Conservation (phyloP, 1,140 invertebrate genomes). For the Drosophila carrolli region DNA sequence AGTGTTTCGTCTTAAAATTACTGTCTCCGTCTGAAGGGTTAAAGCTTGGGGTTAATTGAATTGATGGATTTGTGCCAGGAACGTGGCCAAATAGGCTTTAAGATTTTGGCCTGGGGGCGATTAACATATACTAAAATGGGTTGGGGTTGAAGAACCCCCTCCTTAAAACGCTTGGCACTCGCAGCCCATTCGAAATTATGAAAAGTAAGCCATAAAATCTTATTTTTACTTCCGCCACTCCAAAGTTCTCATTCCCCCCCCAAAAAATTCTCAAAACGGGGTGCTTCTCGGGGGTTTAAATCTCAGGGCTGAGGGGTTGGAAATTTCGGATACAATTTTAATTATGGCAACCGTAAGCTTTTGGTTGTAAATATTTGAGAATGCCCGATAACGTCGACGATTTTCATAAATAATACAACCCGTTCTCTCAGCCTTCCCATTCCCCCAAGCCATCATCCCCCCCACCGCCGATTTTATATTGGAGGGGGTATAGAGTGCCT, state of each 20-base stretch:
- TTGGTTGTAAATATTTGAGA: slow-evolving; percentile 85
- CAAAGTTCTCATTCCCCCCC: neutral
- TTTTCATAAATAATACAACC: slow-evolving; percentile 84
- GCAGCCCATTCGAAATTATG: slow-evolving; percentile 76
- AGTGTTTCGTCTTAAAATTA: slow-evolving; percentile 26
- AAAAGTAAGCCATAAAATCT: slow-evolving; percentile 83
- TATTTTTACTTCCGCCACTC: slow-evolving; percentile 70
- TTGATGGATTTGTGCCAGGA: slow-evolving; percentile 69
- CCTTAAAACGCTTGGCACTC: slow-evolving; percentile 62
- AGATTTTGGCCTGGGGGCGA: slow-evolving; percentile 31
- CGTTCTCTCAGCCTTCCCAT: slow-evolving; percentile 1
- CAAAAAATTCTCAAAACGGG: neutral
- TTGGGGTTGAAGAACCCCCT: neutral
- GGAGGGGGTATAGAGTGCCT: slow-evolving; percentile 55
- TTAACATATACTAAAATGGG: slow-evolving; percentile 37
- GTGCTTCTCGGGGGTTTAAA: neutral
- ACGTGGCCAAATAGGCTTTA: slow-evolving; percentile 56
- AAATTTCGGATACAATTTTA: slow-evolving; percentile 84
- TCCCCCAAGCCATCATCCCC: neutral
- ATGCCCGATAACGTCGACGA: slow-evolving; percentile 83
- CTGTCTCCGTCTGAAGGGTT: slow-evolving; percentile 11
- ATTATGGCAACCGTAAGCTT: slow-evolving; percentile 85
- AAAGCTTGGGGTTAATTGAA: slow-evolving; percentile 71
- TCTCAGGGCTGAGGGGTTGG: neutral
- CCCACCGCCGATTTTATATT: slow-evolving; percentile 18